Conservation (phyloP, 2,888 invertebrate species). For the Keiferia lycopersicella region DNA sequence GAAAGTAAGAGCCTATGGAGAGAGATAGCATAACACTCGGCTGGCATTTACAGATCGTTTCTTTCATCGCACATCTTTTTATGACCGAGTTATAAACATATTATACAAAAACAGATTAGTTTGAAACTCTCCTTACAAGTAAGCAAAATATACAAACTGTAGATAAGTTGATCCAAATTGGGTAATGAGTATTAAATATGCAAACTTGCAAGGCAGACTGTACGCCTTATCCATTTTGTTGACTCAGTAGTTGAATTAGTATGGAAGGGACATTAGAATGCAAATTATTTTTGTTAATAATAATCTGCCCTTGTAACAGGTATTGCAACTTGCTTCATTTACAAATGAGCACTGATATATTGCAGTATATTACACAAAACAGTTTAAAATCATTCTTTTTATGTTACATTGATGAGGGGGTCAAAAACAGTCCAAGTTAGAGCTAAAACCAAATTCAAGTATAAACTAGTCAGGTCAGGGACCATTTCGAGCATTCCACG, state of each 20-base stretch:
- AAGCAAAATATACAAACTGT: background rate
- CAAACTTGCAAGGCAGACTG: constrained; percentile 24
- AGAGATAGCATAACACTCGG: too few relatives aligned
- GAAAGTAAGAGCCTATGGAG: too few relatives aligned
- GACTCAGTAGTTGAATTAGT: constrained; percentile 7
- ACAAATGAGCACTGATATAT: background rate
- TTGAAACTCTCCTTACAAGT: background rate
- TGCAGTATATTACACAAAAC: background rate
- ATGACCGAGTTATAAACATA: too few relatives aligned
- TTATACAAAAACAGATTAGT: background rate
- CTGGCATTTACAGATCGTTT: too few relatives aligned
- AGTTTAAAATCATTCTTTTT: too few relatives aligned
- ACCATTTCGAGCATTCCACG: too few relatives aligned
- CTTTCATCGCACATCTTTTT: too few relatives aligned
- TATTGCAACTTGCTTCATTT: background rate
- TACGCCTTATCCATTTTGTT: constrained; percentile 25
- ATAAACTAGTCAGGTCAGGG: too few relatives aligned
- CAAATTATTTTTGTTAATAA: constrained; percentile 7
- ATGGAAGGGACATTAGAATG: constrained; percentile 6
- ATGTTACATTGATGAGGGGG: too few relatives aligned
- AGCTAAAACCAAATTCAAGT: too few relatives aligned
- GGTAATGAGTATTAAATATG: too few relatives aligned
- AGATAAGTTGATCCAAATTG: constrained; percentile 13
- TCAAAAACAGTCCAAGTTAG: too few relatives aligned
- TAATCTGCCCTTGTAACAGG: background rate